Conservation (phyloP, 2,888 invertebrate genomes). For the Perdita meconis region DNA sequence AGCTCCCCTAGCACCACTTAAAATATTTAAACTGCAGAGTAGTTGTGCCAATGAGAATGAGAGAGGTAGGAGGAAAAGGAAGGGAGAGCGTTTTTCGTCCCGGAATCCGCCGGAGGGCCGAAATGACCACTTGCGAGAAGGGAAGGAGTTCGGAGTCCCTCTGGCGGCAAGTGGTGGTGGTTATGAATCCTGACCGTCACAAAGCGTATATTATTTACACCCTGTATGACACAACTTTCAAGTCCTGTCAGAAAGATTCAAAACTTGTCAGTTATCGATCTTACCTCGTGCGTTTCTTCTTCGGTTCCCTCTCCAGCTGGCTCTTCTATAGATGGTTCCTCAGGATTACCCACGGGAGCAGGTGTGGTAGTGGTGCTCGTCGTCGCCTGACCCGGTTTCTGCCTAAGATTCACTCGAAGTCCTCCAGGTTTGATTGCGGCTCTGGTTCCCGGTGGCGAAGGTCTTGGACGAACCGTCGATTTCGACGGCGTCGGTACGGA, state of each 20-base stretch:
- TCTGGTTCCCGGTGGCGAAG: slow-evolving; percentile 84
- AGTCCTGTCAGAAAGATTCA: neutral
- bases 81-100: too few relatives aligned
- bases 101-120: too few relatives aligned
- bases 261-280: neutral
- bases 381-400: slow-evolving; percentile 85
- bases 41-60: too few relatives aligned
- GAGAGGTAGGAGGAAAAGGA: too few relatives aligned
- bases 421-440: slow-evolving; percentile 88
- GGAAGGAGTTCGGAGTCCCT: too few relatives aligned
- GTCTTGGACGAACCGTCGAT: slow-evolving; percentile 65
- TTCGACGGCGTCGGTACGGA: slow-evolving; percentile 66
- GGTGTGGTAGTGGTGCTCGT: slow-evolving; percentile 85
- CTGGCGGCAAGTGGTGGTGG: too few relatives aligned
- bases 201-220: too few relatives aligned
- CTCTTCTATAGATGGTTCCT: slow-evolving; percentile 77
- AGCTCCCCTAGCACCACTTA: too few relatives aligned
- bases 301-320: slow-evolving; percentile 82
- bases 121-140: too few relatives aligned
- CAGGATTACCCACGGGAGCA: slow-evolving; percentile 81
- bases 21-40: too few relatives aligned
- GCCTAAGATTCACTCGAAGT: slow-evolving; percentile 87
- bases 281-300: slow-evolving; percentile 82
- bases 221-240: too few relatives aligned
- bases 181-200: too few relatives aligned